Conservation (phyloP, 2,888 invertebrate species). For the Macrosiphum euphorbiae region DNA sequence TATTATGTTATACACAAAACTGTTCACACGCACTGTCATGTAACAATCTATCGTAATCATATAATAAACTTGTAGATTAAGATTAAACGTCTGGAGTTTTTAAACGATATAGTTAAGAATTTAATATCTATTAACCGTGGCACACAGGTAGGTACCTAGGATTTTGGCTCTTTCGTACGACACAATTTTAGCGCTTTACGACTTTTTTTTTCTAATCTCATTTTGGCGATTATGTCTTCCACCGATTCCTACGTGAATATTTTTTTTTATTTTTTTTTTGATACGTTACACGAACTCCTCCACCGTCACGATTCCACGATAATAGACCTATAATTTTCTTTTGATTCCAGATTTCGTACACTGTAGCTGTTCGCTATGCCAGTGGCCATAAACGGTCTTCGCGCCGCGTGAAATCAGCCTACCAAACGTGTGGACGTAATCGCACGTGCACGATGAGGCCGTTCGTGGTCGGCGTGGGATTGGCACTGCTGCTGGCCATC, state of each 20-base stretch:
- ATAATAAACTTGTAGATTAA: no score
- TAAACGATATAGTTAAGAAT: no score
- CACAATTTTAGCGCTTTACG: no score
- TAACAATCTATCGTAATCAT: no score
- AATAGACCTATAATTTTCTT: neutral
- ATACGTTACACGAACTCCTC: neutral
- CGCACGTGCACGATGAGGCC: constrained; percentile 44
- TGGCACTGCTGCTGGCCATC: constrained; percentile 29
- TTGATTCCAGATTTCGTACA: constrained; percentile 55
- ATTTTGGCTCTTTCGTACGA: no score
- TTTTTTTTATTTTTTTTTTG: neutral
- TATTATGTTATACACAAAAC: no score
- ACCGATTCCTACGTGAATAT: neutral
- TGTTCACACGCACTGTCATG: no score
- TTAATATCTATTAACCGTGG: no score
- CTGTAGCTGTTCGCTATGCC: constrained; percentile 34
- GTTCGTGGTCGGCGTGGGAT: constrained; percentile 6
- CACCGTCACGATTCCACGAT: neutral
- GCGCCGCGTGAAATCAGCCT: constrained; percentile 25
- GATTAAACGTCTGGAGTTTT: no score
- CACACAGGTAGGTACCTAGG: no score
- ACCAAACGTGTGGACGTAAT: constrained; percentile 6
- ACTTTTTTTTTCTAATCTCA: no score
- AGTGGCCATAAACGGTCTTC: constrained; percentile 43
- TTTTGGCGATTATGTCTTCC: no score